Evolutionary conservation across 2,888 invertebrate species (phyloP).

Genomic region (Phrixothrix hirtus): DNA sequence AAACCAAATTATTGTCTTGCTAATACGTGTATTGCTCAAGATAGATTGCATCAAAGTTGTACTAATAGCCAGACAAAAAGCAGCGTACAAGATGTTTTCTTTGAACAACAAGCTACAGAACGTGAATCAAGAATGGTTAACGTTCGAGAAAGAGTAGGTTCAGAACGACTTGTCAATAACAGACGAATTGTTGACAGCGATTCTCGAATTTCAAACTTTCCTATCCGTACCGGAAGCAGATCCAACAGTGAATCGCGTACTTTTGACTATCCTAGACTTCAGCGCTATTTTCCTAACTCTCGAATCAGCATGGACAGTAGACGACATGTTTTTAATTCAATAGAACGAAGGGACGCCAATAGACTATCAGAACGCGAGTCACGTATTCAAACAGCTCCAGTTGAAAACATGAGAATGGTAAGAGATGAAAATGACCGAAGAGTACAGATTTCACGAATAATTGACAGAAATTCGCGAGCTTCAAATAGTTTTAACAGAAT

Average conservation of each 20-base stretch:
- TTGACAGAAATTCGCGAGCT: not conserved
- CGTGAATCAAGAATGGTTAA: constrained; percentile 24
- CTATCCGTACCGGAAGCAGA: too few relatives aligned
- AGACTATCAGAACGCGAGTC: not conserved
- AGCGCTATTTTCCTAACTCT: not conserved
- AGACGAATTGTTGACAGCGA: constrained; percentile 23
- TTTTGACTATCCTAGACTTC: constrained; percentile 7
- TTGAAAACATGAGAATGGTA: not conserved
- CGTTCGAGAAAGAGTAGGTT: constrained; percentile 17
- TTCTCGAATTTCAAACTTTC: constrained; percentile 20
- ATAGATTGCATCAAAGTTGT: not conserved
- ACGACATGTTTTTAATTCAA: not conserved
- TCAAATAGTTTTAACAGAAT: not conserved
- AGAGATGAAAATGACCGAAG: too few relatives aligned
- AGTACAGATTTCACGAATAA: too few relatives aligned
- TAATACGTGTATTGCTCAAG: constrained; percentile 10
- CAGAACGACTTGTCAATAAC: constrained; percentile 22
- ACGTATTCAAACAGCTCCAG: not conserved
- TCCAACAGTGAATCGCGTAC: not conserved
- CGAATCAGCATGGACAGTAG: not conserved
- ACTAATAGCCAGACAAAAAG: not conserved
- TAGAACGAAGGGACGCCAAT: not conserved
- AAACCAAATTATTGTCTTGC: constrained; percentile 31
- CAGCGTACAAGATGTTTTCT: constrained; percentile 1
- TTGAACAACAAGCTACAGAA: constrained; percentile 13